Evolutionary conservation across 2,797 vertebrate genomes (phyloP).

Genomic region (Hyperoplus immaculatus): DNA sequence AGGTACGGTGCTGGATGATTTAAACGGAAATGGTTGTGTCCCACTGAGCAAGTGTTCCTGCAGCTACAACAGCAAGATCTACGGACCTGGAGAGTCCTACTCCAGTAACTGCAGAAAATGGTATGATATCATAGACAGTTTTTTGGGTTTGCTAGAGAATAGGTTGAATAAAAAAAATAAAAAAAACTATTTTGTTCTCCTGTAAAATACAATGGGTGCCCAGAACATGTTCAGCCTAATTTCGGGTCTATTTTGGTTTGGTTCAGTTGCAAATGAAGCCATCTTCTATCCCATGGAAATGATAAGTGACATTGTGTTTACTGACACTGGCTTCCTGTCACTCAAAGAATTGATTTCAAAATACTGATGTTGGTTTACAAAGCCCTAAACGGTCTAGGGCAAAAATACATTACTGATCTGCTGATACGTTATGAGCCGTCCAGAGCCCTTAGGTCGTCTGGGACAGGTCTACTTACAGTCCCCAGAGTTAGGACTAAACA

Average conservation of each 20-base stretch:
- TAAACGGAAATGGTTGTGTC: slow-evolving; percentile 73
- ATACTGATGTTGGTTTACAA: too few species aligned
- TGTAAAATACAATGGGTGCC: background rate
- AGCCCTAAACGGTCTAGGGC: too few species aligned
- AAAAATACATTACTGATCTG: too few species aligned
- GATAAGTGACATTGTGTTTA: background rate
- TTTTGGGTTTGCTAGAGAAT: background rate
- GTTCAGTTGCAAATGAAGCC: background rate
- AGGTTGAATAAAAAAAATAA: too few species aligned
- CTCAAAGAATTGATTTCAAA: too few species aligned
- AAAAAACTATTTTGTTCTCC: background rate
- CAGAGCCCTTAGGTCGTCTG: too few species aligned
- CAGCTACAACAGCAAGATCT: slow-evolving; percentile 71
- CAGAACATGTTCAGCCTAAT: background rate
- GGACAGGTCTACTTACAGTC: too few species aligned
- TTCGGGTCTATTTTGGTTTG: background rate
- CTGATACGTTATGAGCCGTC: too few species aligned
- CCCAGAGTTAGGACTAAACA: too few species aligned
- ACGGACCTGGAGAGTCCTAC: slow-evolving; percentile 70
- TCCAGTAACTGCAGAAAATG: slow-evolving; percentile 76
- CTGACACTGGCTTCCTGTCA: too few species aligned
- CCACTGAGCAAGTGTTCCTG: slow-evolving; percentile 72
- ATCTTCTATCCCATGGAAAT: background rate
- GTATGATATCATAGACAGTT: slow-evolving; percentile 47
- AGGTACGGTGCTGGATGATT: slow-evolving; percentile 81